Percentiles rank a stretch among this genome's conserved stretches.
These are phyloP conservation scores for Clavelina lepadiformis DNA, from an alignment of 23 tunicate genomes.

Conservation along the genomic window DNA sequence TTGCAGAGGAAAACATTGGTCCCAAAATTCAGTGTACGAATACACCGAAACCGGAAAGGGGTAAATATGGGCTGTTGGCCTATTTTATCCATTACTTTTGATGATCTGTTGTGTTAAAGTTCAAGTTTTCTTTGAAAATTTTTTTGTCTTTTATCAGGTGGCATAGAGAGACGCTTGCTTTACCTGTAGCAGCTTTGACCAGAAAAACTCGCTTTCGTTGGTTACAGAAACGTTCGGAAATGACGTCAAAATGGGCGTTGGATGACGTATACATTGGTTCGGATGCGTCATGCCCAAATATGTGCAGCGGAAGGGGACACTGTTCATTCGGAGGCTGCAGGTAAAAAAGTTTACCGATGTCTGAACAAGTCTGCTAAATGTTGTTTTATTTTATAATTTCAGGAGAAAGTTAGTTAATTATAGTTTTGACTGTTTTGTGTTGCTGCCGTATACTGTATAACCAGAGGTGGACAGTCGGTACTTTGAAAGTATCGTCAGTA, in stretches of 20 bases:
- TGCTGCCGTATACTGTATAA: too few relatives aligned
- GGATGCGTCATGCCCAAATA: constrained; percentile 36
- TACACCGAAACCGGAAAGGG: constrained; percentile 5
- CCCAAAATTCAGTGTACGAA: constrained; percentile 32
- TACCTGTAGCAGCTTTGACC: constrained; percentile 59
- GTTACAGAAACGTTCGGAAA: constrained; percentile 10
- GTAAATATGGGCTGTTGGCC: constrained; percentile 8
- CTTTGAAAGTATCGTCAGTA: too few relatives aligned
- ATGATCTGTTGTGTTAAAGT: background rate
- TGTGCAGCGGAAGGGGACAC: constrained; percentile 61
- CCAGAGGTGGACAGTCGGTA: too few relatives aligned
- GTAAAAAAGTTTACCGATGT: constrained; percentile 12
- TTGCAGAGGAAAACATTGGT: constrained; percentile 45
- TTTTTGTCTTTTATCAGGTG: constrained; percentile 31
- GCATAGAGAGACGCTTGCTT: constrained; percentile 45
- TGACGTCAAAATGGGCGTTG: constrained; percentile 76
- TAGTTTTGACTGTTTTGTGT: too few relatives aligned
- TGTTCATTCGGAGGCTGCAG: constrained; percentile 66
- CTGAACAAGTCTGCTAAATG: too few relatives aligned
- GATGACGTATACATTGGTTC: constrained; percentile 78
- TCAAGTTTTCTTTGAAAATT: background rate
- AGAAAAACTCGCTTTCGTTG: constrained; percentile 52
- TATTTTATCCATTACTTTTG: background rate
- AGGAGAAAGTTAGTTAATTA: too few relatives aligned
- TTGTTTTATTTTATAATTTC: too few relatives aligned